Evolutionary conservation across 1,140 invertebrate genomes (phyloP), one percentile per base, ranked within the genome.

Genomic region (Physella acuta): DNA sequence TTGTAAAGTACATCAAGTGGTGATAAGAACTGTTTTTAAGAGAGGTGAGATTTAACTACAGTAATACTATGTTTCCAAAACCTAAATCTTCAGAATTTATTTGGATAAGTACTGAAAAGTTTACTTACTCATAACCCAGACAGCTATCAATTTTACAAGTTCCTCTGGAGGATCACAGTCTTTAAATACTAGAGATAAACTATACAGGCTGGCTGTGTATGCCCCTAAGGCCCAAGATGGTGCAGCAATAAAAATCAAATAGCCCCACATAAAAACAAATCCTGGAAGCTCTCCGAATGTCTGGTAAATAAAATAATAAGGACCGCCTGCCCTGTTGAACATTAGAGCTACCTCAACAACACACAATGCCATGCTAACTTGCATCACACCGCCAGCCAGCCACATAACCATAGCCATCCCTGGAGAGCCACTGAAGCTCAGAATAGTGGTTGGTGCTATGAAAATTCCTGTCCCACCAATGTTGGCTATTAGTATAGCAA

Each of bases 341-440:
- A 90, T 88, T 84, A 93, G 88, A 89, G 95, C 96, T 56, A 99
- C 87, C 89, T 99, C 96, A 0, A 95, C 94, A 82, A 98, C 98
- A 82, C 95, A 98, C 0, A 97, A 86, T 0, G 94, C 94, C 26
- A 78, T 59, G 8, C 67, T 68, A 26, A 71, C 59, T 36, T 76
- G 77, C 3, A 75, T 36, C 11, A 79, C 24, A 2, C 78, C 78
- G 0, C 70, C 72, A 20, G 77, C 17, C 24, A 73, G 28, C 65
- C 75, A 72, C 26, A 76, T 39, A 56, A 79, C 65, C 26, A 79
- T 30, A 31, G 74, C 69, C 16, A 75, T 33, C 2, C 73, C 76
- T 17, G 75, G 70, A 1, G 76, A 79, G 3, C 73, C 76, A 1
- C 69, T 68, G 28, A 70, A 69, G 5, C 24, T 26, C 28, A 76